These are phyloP conservation scores for Argopecten irradians DNA, from an alignment of 1,140 invertebrate genomes.

Conservation along the genomic window DNA sequence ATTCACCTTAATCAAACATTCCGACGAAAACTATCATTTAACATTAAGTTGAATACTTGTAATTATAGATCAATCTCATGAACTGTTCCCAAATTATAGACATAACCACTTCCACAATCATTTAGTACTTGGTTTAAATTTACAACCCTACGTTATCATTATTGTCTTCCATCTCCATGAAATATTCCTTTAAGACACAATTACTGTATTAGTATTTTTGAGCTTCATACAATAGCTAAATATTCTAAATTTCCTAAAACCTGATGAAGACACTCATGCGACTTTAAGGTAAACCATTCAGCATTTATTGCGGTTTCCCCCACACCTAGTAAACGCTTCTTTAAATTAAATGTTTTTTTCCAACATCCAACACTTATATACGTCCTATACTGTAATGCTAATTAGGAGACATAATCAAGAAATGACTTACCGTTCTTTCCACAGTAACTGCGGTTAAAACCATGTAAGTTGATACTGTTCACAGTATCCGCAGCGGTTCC, in stretches of 20 bases:
- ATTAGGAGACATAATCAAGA: no score
- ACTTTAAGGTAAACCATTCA: conserved; percentile 34
- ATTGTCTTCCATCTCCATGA: conserved; percentile 21
- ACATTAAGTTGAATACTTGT: neutral
- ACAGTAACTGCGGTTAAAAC: no score
- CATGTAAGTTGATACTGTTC: no score
- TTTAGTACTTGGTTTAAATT: conserved; percentile 26
- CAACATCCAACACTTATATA: conserved; percentile 33
- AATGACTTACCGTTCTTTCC: no score
- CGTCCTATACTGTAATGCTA: no score
- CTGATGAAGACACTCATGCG: neutral
- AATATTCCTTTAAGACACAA: no score
- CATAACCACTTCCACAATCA: neutral
- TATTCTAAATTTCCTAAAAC: neutral
- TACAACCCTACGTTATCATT: neutral
- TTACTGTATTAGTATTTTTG: neutral
- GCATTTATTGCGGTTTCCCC: conserved; percentile 30
- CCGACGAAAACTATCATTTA: neutral
- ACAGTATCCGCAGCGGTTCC: no score
- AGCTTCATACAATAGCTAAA: conserved; percentile 22
- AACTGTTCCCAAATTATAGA: neutral
- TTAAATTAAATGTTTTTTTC: conserved; percentile 40
- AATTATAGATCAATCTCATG: neutral
- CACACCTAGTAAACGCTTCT: conserved; percentile 29
- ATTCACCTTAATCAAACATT: neutral